Base-by-base conservation (phyloP, 2,888 invertebrate genomes). In the Gymnoscelis rufifasciata region DNA sequence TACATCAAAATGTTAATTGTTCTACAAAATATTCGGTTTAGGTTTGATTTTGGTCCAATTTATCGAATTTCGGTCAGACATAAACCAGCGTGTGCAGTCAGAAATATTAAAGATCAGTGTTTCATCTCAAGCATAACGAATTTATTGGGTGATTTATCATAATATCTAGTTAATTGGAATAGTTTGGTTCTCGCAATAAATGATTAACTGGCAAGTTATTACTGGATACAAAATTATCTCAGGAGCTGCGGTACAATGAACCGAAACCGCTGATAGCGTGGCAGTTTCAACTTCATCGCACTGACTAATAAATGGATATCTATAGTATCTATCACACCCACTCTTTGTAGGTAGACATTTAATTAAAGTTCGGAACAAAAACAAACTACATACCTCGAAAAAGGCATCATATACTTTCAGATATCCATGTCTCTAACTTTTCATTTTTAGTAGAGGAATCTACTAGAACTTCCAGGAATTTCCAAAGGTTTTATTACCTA, bases 211-310 rank as follows among this genome's bases (percentile, higher is more conserved):
- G 43, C 44, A 30, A 52, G 47, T 51, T 38, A 48, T 33, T 14
- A 39, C 40, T 41, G 29, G 39, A 49, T 46, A 47, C 41, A 54
- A 46, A 59, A 56, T 56, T 57, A 59, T 59, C 59, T 56, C 52
- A 6, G 19, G 43, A 53, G 52, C 51, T 47, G 56, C 62, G 52
- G 58, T 54, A 68, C 62, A 60, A 59, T 64, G 65, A 65, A 62
- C 61, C 36, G 61, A 58, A 64, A 58, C 54, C 56, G 47, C 55
- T 59, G 66, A 67, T 68, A 67, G 56, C 54, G 52, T 47, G 62
- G 30, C 60, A 10, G 59, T 64, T 68, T 68, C 63, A 56, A 60
- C 66, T 59, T 38, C 57, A 58, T 56, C 52, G 60, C 61, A 60
- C 69, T 63, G 51, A 45, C 59, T 47, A 54, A 45, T 54, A 47